Evolutionary conservation across 1,140 invertebrate species (phyloP).

Genomic region (Gerris buenoi): DNA sequence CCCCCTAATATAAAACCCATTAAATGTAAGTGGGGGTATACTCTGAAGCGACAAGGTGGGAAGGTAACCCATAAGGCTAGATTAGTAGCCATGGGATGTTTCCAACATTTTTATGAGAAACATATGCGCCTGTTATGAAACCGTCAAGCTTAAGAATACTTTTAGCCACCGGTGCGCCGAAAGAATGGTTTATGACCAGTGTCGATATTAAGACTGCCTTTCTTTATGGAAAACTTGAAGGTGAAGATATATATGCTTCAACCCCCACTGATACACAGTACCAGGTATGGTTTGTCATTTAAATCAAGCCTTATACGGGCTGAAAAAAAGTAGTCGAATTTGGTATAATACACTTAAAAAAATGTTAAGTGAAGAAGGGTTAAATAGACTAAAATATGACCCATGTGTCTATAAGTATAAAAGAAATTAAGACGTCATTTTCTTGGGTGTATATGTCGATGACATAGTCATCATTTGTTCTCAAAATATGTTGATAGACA

Average conservation of each 20-base stretch:
- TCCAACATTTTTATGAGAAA: background rate
- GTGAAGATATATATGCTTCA: background rate
- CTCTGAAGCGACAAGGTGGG: too few species aligned
- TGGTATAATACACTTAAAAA: background rate
- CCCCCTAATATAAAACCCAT: too few species aligned
- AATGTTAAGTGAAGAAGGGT: background rate
- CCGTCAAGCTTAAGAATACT: background rate
- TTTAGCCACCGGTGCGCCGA: background rate
- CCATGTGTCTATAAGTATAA: background rate
- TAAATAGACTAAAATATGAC: background rate
- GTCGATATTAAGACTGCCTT: background rate
- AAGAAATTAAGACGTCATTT: background rate
- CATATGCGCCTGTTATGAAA: background rate
- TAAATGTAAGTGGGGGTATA: too few species aligned
- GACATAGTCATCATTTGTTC: background rate
- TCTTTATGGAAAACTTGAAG: background rate
- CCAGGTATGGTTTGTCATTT: background rate
- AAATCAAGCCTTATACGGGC: background rate
- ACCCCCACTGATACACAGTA: background rate
- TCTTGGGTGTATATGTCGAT: background rate
- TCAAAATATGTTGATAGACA: background rate
- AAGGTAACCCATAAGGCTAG: too few species aligned
- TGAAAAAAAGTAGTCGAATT: background rate
- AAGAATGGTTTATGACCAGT: background rate
- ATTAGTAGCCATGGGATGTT: background rate